These are phyloP conservation scores for Lymantria dispar DNA, from an alignment of 2,888 invertebrate species.

Conservation along the genomic window DNA sequence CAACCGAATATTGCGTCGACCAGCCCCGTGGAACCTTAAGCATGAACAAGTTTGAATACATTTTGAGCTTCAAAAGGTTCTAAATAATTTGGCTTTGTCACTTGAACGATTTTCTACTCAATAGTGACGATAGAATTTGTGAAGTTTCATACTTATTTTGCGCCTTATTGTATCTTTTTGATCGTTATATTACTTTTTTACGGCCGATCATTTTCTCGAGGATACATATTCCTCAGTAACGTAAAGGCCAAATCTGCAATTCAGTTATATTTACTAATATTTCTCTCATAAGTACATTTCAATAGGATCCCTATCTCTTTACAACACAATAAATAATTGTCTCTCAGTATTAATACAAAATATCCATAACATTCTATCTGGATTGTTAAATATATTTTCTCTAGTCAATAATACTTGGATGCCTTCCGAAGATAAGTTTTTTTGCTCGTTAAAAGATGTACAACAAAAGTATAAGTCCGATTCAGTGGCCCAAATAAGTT, in stretches of 20 bases:
- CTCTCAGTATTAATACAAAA: neutral
- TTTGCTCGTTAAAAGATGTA: neutral
- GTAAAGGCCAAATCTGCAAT: neutral
- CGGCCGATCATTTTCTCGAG: neutral
- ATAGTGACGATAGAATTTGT: slow-evolving; percentile 25
- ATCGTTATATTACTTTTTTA: neutral
- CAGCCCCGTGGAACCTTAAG: slow-evolving; percentile 7
- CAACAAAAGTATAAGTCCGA: neutral
- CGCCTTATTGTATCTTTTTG: neutral
- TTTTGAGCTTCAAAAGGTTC: neutral
- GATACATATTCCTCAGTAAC: neutral
- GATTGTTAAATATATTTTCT: neutral
- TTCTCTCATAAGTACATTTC: neutral
- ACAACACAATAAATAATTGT: neutral
- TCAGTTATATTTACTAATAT: neutral
- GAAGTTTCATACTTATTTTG: neutral
- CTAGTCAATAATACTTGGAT: neutral
- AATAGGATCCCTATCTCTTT: neutral
- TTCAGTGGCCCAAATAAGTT: neutral
- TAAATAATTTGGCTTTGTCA: slow-evolving; percentile 13
- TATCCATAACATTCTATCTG: neutral
- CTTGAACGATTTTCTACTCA: slow-evolving; percentile 22
- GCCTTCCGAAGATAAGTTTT: neutral
- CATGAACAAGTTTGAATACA: neutral
- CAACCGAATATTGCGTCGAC: slow-evolving; percentile 2